Base-by-base conservation (phyloP, 2,888 invertebrate species). In the Plagodis dolabraria region DNA sequence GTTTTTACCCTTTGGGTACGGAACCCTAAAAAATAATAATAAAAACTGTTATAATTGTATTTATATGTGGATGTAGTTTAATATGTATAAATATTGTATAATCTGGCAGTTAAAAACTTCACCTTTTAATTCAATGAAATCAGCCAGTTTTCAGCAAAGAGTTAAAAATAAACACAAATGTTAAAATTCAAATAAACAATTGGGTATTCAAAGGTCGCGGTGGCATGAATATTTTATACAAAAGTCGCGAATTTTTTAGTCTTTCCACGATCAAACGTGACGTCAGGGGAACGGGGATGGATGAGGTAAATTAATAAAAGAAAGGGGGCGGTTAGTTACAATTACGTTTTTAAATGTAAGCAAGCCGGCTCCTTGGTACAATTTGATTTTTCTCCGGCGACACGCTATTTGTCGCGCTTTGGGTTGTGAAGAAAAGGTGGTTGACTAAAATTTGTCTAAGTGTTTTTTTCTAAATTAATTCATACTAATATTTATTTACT, bases 321-420 rank as follows among this genome's bases (percentile, higher is more conserved):
- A 90, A 81, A 85, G 83, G 86, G 89, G 81, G 83, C 83, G 92
- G 92, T 92, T 92, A 89, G 89, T 91, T 89, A 92, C 92, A 92
- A 92, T 92, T 92, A 92, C 87, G 83, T 85, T 89, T 92, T 92
- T 90, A 89, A 91, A 91, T 89, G 90, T 88, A 89, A 91, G 88
- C 89, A 88, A 91, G 85, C 83, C 77, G 82, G 85, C 69, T 85
- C 79, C 82, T 86, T 87, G 87, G 88, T 83, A 80, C 79, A 71
- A 80, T 87, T 89, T 89, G 89, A 90, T 91, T 92, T 92, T 89
- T 88, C 87, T 88, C 87, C 82, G 78, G 86, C 86, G 90, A 89
- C 91, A 89, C 75, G 86, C 87, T 84, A 89, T 92, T 92, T 90
- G 86, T 90, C 82, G 76, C 80, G 60, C 64, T 62, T 44, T 57